Base-by-base conservation (phyloP, 2,888 invertebrate species). In the Troides helena region DNA sequence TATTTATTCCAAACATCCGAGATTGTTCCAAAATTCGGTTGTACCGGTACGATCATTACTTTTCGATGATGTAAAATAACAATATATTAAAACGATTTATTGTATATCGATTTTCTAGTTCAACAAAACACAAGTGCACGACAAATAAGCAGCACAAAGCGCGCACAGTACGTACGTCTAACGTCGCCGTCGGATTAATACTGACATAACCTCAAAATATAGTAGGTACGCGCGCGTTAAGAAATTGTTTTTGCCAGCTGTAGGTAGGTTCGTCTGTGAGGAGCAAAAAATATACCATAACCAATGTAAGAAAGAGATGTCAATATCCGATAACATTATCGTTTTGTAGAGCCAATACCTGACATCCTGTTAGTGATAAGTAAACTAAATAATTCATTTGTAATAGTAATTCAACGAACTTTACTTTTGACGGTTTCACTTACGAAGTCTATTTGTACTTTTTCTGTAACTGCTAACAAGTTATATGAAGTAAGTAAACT, bases 201-300 rank as follows among this genome's bases (percentile, higher is more conserved):
- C 92, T 92, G 89, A 86, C 87, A 89, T 91, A 90, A 92, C 92
- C 90, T 92, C 85, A 90, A 91, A 91, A 85, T 87, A 72, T 74
- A 30, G 74, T 72, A 74, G 74, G 73, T 89, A 89, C 87, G 88
- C 88, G 86, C 85, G 85, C 85, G 76, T 77, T 82, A 84, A 85
- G 87, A 87, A 84, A 89, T 87, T 88, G 87, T 91, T 89, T 89
- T 86, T 89, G 85, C 87, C 85, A 85, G 80, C 78, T 81, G 84
- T 85, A 85, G 86, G 88, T 90, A 84, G 89, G 89, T 88, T 85
- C 86, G 82, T 81, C 78, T 81, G 81, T 78, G 82, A 86, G 80
- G 72, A 82, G 81, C 83, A 87, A 74, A 74, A 83, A 78, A 75
- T 63, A 84, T 84, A 86, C 71, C 53, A 69, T 70, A 70, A 58